These are phyloP conservation scores for Mya arenaria DNA, from an alignment of 1,140 invertebrate genomes.

Conservation along the genomic window DNA sequence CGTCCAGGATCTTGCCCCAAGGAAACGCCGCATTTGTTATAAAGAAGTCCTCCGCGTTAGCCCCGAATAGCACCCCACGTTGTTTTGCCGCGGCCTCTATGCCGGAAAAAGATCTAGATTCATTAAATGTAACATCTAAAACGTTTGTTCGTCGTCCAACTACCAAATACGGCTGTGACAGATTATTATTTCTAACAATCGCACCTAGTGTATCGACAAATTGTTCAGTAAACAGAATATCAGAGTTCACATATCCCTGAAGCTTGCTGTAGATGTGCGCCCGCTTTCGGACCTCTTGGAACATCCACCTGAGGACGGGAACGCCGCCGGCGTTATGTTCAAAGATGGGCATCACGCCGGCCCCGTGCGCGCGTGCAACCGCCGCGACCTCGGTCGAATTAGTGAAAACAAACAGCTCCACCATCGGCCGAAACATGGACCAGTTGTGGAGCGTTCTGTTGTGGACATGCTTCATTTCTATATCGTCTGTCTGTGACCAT, in stretches of 20 bases:
- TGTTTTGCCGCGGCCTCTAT: slow-evolving; percentile 31
- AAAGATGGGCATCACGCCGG: slow-evolving; percentile 34
- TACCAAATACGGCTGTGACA: slow-evolving; percentile 23
- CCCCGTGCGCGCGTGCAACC: slow-evolving; percentile 13
- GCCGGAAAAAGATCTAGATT: neutral
- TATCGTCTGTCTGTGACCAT: neutral
- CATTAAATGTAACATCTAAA: slow-evolving; percentile 26
- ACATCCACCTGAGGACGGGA: slow-evolving; percentile 57
- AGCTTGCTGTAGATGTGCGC: neutral
- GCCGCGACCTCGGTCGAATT: slow-evolving; percentile 26
- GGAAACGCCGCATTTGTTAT: slow-evolving; percentile 58
- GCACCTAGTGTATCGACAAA: slow-evolving; percentile 35
- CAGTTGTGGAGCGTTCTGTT: slow-evolving; percentile 55
- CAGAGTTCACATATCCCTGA: slow-evolving; percentile 57
- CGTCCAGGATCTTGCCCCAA: slow-evolving; percentile 56
- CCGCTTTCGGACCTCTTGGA: slow-evolving; percentile 14
- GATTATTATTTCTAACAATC: slow-evolving; percentile 2
- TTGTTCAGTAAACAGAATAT: slow-evolving; percentile 55
- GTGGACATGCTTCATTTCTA: slow-evolving; percentile 30
- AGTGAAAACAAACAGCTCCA: slow-evolving; percentile 47
- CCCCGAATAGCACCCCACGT: slow-evolving; percentile 36
- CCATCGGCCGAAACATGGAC: slow-evolving; percentile 25
- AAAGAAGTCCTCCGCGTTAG: slow-evolving; percentile 63
- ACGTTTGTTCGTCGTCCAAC: slow-evolving; percentile 50
- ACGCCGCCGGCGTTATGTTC: slow-evolving; percentile 36